Base-by-base conservation (phyloP, 1,140 invertebrate genomes). In the Trachelipus rathkii region DNA sequence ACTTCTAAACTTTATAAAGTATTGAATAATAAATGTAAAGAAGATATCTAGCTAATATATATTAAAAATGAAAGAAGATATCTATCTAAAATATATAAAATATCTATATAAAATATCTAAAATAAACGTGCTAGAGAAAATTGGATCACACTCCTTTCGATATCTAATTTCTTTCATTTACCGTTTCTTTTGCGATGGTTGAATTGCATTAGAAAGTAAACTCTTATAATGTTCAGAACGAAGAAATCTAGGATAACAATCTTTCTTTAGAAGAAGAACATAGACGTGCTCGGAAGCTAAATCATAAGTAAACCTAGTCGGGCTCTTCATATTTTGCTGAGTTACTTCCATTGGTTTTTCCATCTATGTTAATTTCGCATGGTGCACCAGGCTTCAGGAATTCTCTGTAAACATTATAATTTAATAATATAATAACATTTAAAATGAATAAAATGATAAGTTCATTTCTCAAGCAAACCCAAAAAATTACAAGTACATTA, bases 281-380 rank as follows among this genome's bases (percentile, higher is more conserved):
- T 97, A n/a, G 33, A 98, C 95, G n/a, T 99, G 96, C 83, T 97
- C 94, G 70, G 97, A 94, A 8, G 96, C 96, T 71, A 92, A 89
- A 84, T 97, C 95, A 82, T 97, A 96, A 53, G 95, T 94, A 85
- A 93, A 95, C 75, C 95, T 90, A 46, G 89, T 93, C 0, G 93
- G 92, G 80, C 88, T 90, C 82, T 92, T 93, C 85, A 97, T 89
- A 81, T 94, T 93, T 82, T 92, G 90, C 80, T 94, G 89, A 24
- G 96, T 95, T 83, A 89, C 89, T 83, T 98, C 95, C 89, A 96
- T n/a, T 94, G 0, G 96, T 98, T 84, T 95, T 94, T n/a, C 95
- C 92, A 84, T 99, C 97, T 79, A 99, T 95, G 85, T 99, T 99
- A 66, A 99, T 95, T 87, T 99, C 96, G 86, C 93, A 96, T 3